Conservation (phyloP, 2,113 vertebrate genomes). For the Hyperopisus bebe region DNA sequence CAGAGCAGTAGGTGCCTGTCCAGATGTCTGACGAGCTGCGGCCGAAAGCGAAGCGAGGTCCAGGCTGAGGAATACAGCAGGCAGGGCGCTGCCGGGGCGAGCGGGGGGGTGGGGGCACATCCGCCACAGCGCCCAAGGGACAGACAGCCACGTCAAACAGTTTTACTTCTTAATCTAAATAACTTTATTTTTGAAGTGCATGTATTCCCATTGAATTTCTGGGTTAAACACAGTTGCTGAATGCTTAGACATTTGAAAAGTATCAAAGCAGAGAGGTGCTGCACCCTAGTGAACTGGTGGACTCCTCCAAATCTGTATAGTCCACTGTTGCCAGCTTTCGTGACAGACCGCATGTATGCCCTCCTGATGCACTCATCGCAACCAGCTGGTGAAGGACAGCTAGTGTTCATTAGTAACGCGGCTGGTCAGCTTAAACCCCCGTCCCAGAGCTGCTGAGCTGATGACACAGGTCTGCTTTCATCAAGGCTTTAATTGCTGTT, state of each 20-base stretch:
- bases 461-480: neutral
- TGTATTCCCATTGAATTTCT: neutral
- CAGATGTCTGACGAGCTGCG: neutral
- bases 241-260: neutral
- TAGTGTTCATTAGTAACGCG: neutral
- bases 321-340: neutral
- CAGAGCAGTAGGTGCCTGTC: neutral
- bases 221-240: neutral
- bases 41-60: neutral
- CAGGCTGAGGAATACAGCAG: neutral
- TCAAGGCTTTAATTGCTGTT: neutral
- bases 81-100: neutral
- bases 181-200: neutral
- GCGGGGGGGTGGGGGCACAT: neutral
- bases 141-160: neutral
- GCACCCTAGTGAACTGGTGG: neutral
- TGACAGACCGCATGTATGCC: neutral
- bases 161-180: neutral
- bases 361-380: neutral
- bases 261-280: neutral
- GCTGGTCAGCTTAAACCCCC: neutral
- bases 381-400: neutral
- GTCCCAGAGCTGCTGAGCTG: neutral
- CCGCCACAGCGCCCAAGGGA: neutral
- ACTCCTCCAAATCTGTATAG: neutral